Conservation (phyloP, 2,797 vertebrate species). For the Enoplosus armatus region DNA sequence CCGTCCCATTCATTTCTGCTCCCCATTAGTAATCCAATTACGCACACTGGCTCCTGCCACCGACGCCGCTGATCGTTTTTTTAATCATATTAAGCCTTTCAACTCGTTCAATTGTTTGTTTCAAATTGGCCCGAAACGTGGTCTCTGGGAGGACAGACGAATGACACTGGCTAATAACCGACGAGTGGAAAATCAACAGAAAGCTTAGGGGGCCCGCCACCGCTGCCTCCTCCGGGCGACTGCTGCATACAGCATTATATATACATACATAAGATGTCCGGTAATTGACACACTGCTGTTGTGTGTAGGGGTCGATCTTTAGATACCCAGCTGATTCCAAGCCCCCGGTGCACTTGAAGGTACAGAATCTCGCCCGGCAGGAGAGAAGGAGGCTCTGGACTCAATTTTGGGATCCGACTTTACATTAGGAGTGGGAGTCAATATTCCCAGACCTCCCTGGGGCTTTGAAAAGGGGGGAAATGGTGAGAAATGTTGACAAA, state of each 20-base stretch:
- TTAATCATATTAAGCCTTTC: conserved; percentile 74
- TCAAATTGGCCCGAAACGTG: conserved; percentile 45
- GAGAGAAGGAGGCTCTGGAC: conserved; percentile 40
- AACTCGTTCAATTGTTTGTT: conserved; percentile 67
- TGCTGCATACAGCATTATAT: conserved; percentile 11
- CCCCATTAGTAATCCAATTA: conserved; percentile 79
- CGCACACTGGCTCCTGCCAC: conserved; percentile 71
- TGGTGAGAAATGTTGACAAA: conserved; percentile 80
- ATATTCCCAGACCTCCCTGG: conserved; percentile 61
- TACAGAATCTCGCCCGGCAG: conserved; percentile 39
- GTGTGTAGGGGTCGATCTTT: conserved; percentile 43
- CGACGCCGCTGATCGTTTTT: conserved; percentile 67
- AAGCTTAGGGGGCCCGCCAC: conserved; percentile 14
- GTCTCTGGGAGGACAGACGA: conserved; percentile 51
- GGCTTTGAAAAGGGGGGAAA: conserved; percentile 51
- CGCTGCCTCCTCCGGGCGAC: conserved; percentile 1
- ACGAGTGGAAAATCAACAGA: conserved; percentile 36
- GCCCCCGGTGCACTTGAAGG: conserved; percentile 5
- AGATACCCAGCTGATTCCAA: conserved; percentile 50
- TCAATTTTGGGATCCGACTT: conserved; percentile 60
- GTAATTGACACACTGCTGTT: conserved; percentile 30
- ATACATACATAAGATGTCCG: conserved; percentile 33
- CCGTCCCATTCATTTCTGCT: conserved; percentile 73
- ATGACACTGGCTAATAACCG: conserved; percentile 49
- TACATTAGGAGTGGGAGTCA: conserved; percentile 69